These are phyloP conservation scores for Lithophane ornitopus DNA, from an alignment of 2,888 invertebrate genomes.

Conservation along the genomic window DNA sequence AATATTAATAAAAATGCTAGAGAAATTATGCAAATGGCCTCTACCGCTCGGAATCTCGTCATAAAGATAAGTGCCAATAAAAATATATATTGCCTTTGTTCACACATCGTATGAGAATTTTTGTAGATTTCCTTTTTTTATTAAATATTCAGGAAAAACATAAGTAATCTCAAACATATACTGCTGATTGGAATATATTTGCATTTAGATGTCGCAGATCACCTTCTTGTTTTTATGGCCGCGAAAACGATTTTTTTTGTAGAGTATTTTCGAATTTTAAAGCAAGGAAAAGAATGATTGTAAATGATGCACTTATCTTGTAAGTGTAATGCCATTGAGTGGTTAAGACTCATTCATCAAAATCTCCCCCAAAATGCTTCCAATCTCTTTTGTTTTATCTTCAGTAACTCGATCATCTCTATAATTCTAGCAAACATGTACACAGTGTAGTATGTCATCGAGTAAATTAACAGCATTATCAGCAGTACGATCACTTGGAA, in stretches of 20 bases:
- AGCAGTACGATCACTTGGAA: constrained; percentile 36
- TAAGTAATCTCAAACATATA: constrained; percentile 5
- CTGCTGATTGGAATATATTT: neutral
- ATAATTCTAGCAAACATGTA: constrained; percentile 37
- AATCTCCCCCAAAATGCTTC: neutral
- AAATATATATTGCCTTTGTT: constrained; percentile 53
- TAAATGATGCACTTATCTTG: constrained; percentile 2
- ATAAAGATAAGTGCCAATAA: constrained; percentile 59
- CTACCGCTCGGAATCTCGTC: constrained; percentile 49
- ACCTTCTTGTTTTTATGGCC: neutral
- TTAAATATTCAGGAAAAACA: constrained; percentile 8
- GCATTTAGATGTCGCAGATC: neutral
- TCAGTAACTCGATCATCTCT: constrained; percentile 21
- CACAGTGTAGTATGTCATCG: constrained; percentile 41
- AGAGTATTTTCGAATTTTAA: neutral
- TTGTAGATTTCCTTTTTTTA: constrained; percentile 33
- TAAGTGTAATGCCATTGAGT: neutral
- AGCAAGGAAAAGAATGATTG: neutral
- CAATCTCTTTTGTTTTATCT: neutral
- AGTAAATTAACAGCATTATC: constrained; percentile 54
- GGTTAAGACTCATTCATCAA: constrained; percentile 11
- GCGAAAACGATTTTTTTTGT: neutral
- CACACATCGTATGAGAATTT: constrained; percentile 40
- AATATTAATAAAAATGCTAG: constrained; percentile 56
- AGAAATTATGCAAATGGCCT: constrained; percentile 57